A percentile compares a stretch with the other conserved stretches of the same genome.
Evolutionary conservation across 2,113 vertebrate genomes (phyloP).

Genomic region (Tragelaphus buxtoni): DNA sequence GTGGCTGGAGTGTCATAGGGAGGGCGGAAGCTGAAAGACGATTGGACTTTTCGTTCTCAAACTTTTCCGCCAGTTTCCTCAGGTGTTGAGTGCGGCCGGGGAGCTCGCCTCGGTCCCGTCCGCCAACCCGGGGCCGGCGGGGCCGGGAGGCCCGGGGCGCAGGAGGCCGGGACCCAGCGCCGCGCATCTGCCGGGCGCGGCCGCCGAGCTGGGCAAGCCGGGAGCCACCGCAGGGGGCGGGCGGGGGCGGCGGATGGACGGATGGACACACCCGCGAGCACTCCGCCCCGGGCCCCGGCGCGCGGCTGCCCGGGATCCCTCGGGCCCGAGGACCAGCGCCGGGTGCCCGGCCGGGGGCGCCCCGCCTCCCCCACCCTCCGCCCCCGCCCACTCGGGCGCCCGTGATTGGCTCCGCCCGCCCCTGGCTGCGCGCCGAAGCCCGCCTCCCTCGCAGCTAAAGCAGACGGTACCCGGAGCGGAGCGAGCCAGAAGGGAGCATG

Average conservation of each 20-base stretch:
- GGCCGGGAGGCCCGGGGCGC: not conserved
- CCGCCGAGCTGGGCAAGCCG: not conserved
- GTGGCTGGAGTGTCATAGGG: not conserved
- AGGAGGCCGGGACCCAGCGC: not conserved
- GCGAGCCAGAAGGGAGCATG: conserved; percentile 83
- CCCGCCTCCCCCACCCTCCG: conserved; percentile 52
- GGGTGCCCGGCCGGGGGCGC: conserved; percentile 42
- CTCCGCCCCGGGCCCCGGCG: not conserved
- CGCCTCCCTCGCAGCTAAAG: conserved; percentile 80
- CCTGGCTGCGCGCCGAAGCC: conserved; percentile 72
- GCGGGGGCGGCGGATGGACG: not conserved
- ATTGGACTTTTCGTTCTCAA: conserved; percentile 57
- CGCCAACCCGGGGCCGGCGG: not conserved
- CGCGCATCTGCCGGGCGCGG: conserved; percentile 5
- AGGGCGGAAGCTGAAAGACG: conserved; percentile 31
- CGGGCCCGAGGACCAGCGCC: not conserved
- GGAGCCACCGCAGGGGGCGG: conserved; percentile 3
- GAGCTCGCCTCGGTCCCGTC: not conserved
- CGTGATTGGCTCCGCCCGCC: conserved; percentile 75
- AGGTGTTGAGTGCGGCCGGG: conserved; percentile 30
- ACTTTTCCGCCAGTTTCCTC: conserved; percentile 70
- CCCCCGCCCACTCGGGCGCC: conserved; percentile 68
- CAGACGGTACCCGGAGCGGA: conserved; percentile 75
- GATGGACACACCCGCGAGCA: not conserved
- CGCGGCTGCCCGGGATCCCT: conserved; percentile 20